Percentiles rank a stretch among this genome's conserved stretches.
phyloP scores from a whole-genome alignment of 2,888 invertebrate genomes.

The Lissocephala sabroskyi region DNA sequence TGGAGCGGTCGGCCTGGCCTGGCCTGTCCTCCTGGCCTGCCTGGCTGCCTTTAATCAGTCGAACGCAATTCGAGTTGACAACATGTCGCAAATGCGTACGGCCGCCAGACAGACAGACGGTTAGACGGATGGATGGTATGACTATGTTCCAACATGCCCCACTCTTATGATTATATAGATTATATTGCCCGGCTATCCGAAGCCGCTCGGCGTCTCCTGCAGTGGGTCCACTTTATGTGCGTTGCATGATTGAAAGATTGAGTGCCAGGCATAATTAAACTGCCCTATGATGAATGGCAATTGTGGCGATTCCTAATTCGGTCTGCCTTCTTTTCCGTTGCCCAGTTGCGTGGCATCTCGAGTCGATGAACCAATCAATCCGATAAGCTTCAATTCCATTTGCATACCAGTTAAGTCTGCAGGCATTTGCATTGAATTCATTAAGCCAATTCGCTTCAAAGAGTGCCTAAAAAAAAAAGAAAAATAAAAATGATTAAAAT shows the following conservation, averaged over 20 bases:
- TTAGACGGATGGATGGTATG: no score
- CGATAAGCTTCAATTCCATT: not conserved
- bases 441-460: no score
- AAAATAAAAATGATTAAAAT: no score
- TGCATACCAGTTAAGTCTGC: no score
- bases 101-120: constrained; percentile 9
- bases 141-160: constrained; percentile 44
- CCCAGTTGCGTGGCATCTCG: no score
- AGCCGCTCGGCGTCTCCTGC: not conserved
- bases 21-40: constrained; percentile 16
- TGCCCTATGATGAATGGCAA: constrained; percentile 47
- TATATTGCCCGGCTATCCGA: constrained; percentile 35
- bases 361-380: not conserved
- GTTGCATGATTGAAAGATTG: constrained; percentile 66
- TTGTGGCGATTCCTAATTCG: constrained; percentile 57
- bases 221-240: constrained; percentile 1
- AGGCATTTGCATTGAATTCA: no score
- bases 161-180: constrained; percentile 61
- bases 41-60: constrained; percentile 56
- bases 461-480: no score
- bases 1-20: not conserved
- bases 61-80: constrained; percentile 72
- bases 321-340: constrained; percentile 27
- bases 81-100: constrained; percentile 66
- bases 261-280: constrained; percentile 67